A percentile compares a stretch with the other conserved stretches of the same genome.
These are phyloP conservation scores for Rhabdomys pumilio DNA, from an alignment of 2,797 vertebrate genomes.

Conservation along the genomic window DNA sequence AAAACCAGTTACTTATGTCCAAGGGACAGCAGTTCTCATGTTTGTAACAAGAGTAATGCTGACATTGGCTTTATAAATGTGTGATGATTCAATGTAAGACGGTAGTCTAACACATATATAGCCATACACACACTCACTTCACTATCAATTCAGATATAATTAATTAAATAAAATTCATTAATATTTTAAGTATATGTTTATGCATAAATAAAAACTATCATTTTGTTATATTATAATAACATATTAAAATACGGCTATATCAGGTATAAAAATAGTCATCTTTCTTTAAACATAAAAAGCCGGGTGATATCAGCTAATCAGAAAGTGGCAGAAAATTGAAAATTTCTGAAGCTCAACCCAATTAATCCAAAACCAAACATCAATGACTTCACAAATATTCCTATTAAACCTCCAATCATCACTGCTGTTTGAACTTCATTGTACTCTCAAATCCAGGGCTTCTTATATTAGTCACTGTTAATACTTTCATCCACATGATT, in stretches of 20 bases:
- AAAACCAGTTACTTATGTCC: background rate
- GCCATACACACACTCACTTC: background rate
- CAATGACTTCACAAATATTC: background rate
- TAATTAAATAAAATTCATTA: background rate
- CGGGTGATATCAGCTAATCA: background rate
- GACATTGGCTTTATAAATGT: background rate
- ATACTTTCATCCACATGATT: constrained; percentile 2
- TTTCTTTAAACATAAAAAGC: background rate
- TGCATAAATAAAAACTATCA: background rate
- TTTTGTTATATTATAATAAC: background rate
- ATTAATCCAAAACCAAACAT: constrained; percentile 8
- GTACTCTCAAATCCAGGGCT: background rate
- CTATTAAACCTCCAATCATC: background rate
- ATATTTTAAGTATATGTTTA: background rate
- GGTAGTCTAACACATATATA: background rate
- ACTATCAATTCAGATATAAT: background rate
- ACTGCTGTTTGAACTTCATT: background rate
- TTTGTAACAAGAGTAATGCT: background rate
- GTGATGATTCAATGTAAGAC: background rate
- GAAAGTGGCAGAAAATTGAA: background rate
- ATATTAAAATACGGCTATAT: background rate
- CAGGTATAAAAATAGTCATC: background rate
- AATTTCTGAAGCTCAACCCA: background rate
- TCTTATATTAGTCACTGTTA: background rate
- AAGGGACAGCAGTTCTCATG: background rate